Conservation (phyloP, 92 coral and sea anemone species). For the Umimayanthus kanabou region DNA sequence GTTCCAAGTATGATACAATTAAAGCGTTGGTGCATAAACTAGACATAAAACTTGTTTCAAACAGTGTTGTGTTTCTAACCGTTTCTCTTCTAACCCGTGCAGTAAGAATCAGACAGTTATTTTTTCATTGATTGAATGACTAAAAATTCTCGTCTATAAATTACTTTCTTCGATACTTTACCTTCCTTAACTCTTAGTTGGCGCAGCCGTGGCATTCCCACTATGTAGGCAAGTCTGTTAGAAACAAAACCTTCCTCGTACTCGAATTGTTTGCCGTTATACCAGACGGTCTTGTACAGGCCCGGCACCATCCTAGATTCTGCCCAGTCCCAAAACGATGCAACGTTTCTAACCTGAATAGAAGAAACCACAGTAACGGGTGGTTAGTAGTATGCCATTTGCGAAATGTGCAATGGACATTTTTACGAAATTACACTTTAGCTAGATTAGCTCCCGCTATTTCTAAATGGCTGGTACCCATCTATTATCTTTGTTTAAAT, state of each 20-base stretch:
- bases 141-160: too few relatives aligned
- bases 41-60: too few relatives aligned
- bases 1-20: too few relatives aligned
- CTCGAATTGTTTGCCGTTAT: slow-evolving; percentile 78
- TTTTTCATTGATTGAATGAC: neutral
- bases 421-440: too few relatives aligned
- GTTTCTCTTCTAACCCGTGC: too few relatives aligned
- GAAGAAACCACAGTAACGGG: neutral
- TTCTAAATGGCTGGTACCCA: too few relatives aligned
- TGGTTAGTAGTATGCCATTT: neutral
- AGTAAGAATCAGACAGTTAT: too few relatives aligned
- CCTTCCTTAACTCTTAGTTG: slow-evolving; percentile 84
- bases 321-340: slow-evolving; percentile 75
- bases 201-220: slow-evolving; percentile 90
- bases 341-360: neutral
- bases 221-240: slow-evolving; percentile 72
- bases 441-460: too few relatives aligned
- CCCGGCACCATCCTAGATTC: slow-evolving; percentile 60
- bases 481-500: too few relatives aligned
- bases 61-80: too few relatives aligned
- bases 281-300: slow-evolving; percentile 78
- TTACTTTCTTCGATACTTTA: neutral
- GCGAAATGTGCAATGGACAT: too few relatives aligned
- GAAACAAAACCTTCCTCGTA: slow-evolving; percentile 90
- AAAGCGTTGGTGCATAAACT: too few relatives aligned